phyloP scores from a whole-genome alignment of 1,140 invertebrate species.

The Euwallacea fornicatus region DNA sequence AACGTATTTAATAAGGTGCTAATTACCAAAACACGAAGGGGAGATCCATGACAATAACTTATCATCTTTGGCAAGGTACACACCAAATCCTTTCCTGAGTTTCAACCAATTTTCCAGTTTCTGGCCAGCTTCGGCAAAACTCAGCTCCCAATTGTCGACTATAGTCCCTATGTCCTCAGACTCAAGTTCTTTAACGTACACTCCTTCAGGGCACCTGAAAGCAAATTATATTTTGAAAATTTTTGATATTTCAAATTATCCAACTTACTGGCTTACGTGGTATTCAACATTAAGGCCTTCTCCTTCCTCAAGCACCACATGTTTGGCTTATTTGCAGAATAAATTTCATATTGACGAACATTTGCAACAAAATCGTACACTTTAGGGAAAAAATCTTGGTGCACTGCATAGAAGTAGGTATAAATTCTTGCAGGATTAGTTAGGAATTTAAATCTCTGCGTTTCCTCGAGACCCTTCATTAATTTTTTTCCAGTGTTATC shows the following conservation, averaged over 20 bases:
- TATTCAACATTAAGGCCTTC: background rate
- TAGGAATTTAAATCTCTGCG: conserved; percentile 9
- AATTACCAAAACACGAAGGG: conserved; percentile 11
- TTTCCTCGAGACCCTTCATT: background rate
- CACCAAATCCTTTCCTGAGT: conserved; percentile 7
- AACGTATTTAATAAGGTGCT: background rate
- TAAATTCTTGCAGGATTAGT: conserved; percentile 7
- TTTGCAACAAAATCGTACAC: background rate
- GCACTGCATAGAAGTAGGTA: conserved; percentile 9
- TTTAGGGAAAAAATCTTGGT: conserved; percentile 9
- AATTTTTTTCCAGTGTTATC: conserved; percentile 15
- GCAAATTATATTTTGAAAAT: background rate
- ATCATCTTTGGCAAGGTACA: conserved; percentile 6
- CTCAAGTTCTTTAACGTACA: conserved; percentile 7
- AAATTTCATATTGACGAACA: background rate
- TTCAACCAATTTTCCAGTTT: conserved; percentile 8
- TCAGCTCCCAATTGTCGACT: background rate
- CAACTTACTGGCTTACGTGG: background rate
- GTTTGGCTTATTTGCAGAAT: background rate
- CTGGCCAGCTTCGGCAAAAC: conserved; percentile 10
- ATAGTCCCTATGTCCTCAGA: background rate
- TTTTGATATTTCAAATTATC: background rate
- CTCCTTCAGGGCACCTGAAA: conserved; percentile 1
- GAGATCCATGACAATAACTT: conserved; percentile 17
- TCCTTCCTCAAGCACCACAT: conserved; percentile 7